Evolutionary conservation across 2,797 vertebrate species (phyloP), one percentile per base, ranked within the genome.

Genomic region (Champsocephalus gunnari): DNA sequence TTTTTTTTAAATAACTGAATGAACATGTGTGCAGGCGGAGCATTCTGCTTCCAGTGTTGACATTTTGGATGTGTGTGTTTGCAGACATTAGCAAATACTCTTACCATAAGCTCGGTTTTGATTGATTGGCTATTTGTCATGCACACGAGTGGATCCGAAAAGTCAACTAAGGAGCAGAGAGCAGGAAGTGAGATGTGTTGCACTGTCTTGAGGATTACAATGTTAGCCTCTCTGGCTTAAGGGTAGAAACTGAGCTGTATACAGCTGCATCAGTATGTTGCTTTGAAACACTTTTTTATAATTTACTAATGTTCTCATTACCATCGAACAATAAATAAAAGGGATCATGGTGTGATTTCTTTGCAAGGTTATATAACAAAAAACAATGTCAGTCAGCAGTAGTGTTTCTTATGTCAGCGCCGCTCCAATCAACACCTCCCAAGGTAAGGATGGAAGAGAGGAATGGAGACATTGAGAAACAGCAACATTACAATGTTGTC

Each of bases 71-170:
- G 34, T 38, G 6, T 9, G 24, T 9, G 47, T 61, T 12, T 19
- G 28, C 63, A 66, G 32, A 62, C 19, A 34, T 80, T 70, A 79
- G 43, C 47, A 34, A 49, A 64, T 41, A 49, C 43, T 65, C 32
- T 49, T 65, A 48, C 34, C 51, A 6, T 38, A 3, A 28, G 44
- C 45, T 21, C 51, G 12, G 51, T 54, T 84, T 82, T 60, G 73
- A 75, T 73, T 66, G 49, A 12, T 24, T 75, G 51, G 43, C 70
- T 47, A 32, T 92, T 88, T 79, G 75, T 85, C 82, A 86, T 64
- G 73, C 67, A 80, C 54, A 34, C 21, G 5, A 32, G n/a, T 12
- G 2, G 63, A 82, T 85, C 45, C 61, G 38, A 70, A 73, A 69
- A 34, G 9, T 77, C 82, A 55, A 82, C 72, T 73, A 83, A 75